Base-by-base conservation (phyloP, 23 tunicate species). In the Halocynthia aurantium region DNA sequence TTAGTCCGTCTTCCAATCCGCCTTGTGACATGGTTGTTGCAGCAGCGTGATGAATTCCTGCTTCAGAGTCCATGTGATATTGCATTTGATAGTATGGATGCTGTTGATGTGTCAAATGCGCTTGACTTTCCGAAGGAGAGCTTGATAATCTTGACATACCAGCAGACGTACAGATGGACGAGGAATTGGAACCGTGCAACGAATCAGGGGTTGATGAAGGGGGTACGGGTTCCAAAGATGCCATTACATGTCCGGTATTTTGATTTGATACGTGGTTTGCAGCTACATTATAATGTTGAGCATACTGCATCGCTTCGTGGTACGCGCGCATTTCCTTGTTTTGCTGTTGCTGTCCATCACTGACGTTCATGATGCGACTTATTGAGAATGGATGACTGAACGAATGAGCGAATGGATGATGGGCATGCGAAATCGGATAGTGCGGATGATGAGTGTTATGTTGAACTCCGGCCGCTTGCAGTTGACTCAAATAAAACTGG, bases 321-420 rank as follows among this genome's bases (percentile, higher is more conserved):
- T 89, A 89, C 53, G 96, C 96, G 52, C 96, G 81, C 81, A 89
- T 52, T 72, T 89, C 88, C 61, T 89, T 89, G 10, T 78, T 52
- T 68, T 80, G 88, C 15, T 81, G 86, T 6, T 74, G 84, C 62
- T 86, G 85, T 52, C 65, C 85, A 11, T 89, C 96, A 64, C 90
- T 82, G 15, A 73, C 96, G 75, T 85, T 85, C 90, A 91, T 91
- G 7, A 91, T 51, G 55, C 97, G 82, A 57, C 87, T 81, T 12
- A 91, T 91, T 9, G 97, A 91, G 77, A 91, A 91, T 8, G 97
- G 97, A 64, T 91, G 97, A 7, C 91, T 87, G 81, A 89, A 89
- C 9, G 96, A 82, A 70, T 83, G 84, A 13, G 83, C 88, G 52
- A 85, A 91, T 21, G 88, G 75, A 55, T 77, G 70, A 65, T 85